Percentiles rank a stretch among this genome's conserved stretches.
Evolutionary conservation across 2,113 vertebrate species (phyloP).

Genomic region (Zosterops japonicus): DNA sequence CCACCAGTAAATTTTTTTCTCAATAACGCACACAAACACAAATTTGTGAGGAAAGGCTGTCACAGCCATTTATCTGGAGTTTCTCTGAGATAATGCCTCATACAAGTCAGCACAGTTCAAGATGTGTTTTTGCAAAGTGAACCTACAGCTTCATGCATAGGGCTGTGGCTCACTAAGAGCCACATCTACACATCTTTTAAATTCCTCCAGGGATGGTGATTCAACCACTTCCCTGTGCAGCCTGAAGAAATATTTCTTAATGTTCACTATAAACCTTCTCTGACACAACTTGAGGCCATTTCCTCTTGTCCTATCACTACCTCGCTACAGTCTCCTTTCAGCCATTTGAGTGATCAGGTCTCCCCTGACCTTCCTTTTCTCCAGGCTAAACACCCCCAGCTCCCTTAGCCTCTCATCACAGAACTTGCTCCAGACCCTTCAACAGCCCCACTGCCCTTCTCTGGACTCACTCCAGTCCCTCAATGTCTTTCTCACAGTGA

Average conservation of each 20-base stretch:
- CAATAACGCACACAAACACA: not conserved
- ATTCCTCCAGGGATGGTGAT: not conserved
- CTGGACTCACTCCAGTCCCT: not conserved
- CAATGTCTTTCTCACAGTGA: not conserved
- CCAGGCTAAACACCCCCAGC: not conserved
- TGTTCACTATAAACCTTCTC: not conserved
- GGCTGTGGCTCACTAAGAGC: not conserved
- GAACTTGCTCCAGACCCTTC: not conserved
- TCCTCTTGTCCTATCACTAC: not conserved
- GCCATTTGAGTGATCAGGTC: not conserved
- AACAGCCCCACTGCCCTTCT: not conserved
- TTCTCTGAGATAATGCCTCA: not conserved
- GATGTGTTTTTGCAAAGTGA: not conserved
- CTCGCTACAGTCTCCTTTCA: accelerated
- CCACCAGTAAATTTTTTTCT: not conserved
- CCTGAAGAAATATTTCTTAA: not conserved
- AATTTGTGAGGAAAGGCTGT: not conserved
- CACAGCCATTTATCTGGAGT: not conserved
- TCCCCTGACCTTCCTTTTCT: not conserved
- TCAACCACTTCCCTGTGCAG: not conserved
- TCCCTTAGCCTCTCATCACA: not conserved
- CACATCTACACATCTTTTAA: not conserved
- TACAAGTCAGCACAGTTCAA: not conserved
- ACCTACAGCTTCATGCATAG: not conserved
- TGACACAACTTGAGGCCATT: not conserved